These are phyloP conservation scores for Melanotaenia pygmaea DNA, from an alignment of 2,797 vertebrate genomes.

Conservation along the genomic window DNA sequence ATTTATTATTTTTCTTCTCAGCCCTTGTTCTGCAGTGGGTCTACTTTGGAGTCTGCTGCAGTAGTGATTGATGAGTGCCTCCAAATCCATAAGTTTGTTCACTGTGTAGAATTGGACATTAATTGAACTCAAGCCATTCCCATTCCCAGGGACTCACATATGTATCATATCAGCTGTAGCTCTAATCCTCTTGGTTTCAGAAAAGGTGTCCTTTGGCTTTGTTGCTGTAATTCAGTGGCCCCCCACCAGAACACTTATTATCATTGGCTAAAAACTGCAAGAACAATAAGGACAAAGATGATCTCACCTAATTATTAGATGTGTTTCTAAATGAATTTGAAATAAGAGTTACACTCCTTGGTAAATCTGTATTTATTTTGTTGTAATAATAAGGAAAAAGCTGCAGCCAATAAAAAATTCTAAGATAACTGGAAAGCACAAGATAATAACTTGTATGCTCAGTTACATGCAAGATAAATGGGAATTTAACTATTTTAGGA, in stretches of 20 bases:
- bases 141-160: not conserved
- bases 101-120: too few relatives aligned
- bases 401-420: not conserved
- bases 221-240: not conserved
- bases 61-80: too few relatives aligned
- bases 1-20: too few relatives aligned
- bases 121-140: too few relatives aligned
- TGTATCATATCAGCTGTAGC: not conserved
- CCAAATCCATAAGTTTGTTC: too few relatives aligned
- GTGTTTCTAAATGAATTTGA: not conserved
- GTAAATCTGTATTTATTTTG: not conserved
- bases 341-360: not conserved
- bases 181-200: not conserved
- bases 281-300: not conserved
- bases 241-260: not conserved
- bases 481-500: too few relatives aligned
- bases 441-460: too few relatives aligned
- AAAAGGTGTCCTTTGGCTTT: not conserved
- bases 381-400: not conserved
- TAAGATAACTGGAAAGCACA: too few relatives aligned
- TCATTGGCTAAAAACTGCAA: not conserved
- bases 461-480: too few relatives aligned
- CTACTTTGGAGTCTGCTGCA: too few relatives aligned
- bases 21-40: too few relatives aligned
- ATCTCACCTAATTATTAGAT: not conserved